Evolutionary conservation across 1,140 invertebrate species (phyloP).

Genomic region (Alviniconcha marisindica): DNA sequence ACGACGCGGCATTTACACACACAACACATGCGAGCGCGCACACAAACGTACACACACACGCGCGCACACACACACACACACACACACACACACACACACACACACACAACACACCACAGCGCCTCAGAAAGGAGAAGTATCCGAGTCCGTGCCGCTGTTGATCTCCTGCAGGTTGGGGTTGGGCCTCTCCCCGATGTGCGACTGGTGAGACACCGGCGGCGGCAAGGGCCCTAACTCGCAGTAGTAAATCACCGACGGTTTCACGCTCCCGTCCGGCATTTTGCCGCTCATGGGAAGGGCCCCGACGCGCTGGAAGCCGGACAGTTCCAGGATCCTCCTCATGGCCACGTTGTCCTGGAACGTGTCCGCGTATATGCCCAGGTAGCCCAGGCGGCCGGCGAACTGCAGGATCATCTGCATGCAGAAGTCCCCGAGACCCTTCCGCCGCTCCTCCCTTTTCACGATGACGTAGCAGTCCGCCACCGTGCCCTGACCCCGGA

Average conservation of each 20-base stretch:
- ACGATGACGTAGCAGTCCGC: conserved; percentile 62
- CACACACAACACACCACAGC: no score
- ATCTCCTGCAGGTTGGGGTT: neutral
- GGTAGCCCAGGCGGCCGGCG: conserved; percentile 51
- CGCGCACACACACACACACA: neutral
- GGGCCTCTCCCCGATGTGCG: neutral
- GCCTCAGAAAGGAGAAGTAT: no score
- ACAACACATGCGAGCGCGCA: neutral
- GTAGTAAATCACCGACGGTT: conserved; percentile 55
- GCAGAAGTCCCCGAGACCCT: conserved; percentile 59
- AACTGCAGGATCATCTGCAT: conserved; percentile 52
- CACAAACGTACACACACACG: neutral
- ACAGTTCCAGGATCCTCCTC: conserved; percentile 55
- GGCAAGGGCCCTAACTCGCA: conserved; percentile 38
- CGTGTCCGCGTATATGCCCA: conserved; percentile 60
- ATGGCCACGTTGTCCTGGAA: conserved; percentile 60
- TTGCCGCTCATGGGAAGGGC: conserved; percentile 56
- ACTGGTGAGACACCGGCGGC: neutral
- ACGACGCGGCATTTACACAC: neutral
- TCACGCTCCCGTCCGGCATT: conserved; percentile 47
- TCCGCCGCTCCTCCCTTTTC: conserved; percentile 45
- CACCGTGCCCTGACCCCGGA: conserved; percentile 51
- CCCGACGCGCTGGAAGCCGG: conserved; percentile 56
- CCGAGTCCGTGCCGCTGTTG: no score
- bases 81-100: neutral